Percentiles rank a stretch among this genome's conserved stretches.
phyloP scores from a whole-genome alignment of 2,797 vertebrate species.

The Mormyrops boulengeri region DNA sequence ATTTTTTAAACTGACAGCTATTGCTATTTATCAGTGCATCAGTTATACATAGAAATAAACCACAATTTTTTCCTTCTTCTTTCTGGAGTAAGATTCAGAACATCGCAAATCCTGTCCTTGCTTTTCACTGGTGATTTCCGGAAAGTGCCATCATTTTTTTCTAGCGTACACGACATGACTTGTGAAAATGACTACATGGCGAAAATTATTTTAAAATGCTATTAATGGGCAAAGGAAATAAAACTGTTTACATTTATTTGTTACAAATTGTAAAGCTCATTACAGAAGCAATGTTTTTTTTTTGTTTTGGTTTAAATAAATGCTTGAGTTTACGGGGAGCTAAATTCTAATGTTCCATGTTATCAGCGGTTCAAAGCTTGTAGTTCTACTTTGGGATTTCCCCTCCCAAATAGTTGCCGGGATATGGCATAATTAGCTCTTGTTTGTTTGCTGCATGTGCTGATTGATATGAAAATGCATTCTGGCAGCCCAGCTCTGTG shows the following conservation, averaged over 20 bases:
- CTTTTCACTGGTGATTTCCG: background rate
- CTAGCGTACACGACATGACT: background rate
- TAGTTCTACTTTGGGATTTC: background rate
- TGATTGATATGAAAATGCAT: slow-evolving; percentile 12
- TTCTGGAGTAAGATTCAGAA: background rate
- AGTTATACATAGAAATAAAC: background rate
- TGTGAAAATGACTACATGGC: background rate
- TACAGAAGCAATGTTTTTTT: background rate
- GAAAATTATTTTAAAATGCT: background rate
- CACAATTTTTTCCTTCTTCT: background rate
- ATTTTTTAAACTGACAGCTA: background rate
- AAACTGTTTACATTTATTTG: background rate
- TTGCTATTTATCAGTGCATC: background rate
- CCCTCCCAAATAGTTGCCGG: background rate
- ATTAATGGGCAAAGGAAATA: background rate
- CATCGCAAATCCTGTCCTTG: background rate
- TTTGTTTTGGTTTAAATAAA: background rate
- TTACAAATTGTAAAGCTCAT: background rate
- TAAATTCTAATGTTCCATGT: background rate
- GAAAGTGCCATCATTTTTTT: background rate
- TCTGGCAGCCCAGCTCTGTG: slow-evolving; percentile 12
- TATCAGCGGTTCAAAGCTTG: background rate
- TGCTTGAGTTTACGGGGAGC: background rate
- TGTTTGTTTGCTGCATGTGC: background rate
- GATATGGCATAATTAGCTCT: slow-evolving; percentile 16